Evolutionary conservation across 2,888 invertebrate genomes (phyloP).

Genomic region (Electrophaes corylata): DNA sequence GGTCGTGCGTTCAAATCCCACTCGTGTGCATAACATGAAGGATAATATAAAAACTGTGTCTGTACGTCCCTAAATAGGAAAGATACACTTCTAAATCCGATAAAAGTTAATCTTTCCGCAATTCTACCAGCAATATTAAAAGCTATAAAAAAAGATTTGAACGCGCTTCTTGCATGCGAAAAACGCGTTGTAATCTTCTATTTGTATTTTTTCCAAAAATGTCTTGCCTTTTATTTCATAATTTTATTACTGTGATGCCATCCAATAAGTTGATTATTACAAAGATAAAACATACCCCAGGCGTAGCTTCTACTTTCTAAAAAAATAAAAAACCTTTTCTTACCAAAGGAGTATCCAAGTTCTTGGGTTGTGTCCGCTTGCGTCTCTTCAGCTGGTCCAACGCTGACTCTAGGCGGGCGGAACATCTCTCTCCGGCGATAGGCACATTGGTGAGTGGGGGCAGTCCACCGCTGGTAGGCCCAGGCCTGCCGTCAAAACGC

Average conservation of each 20-base stretch:
- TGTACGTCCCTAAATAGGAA: too few relatives aligned
- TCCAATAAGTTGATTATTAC: too few relatives aligned
- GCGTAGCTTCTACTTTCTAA: too few relatives aligned
- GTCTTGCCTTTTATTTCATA: neutral
- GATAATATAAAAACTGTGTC: too few relatives aligned
- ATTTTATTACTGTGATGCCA: too few relatives aligned
- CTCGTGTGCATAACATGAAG: too few relatives aligned
- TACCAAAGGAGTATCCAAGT: conserved; percentile 73
- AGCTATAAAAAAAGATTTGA: conserved; percentile 14
- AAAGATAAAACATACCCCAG: too few relatives aligned
- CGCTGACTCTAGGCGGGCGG: conserved; percentile 87
- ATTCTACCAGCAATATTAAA: too few relatives aligned
- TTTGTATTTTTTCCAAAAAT: neutral
- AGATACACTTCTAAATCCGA: neutral
- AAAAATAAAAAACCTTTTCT: conserved; percentile 18
- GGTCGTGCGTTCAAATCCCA: too few relatives aligned
- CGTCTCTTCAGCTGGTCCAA: conserved; percentile 86
- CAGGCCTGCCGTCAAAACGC: conserved; percentile 68
- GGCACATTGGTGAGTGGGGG: conserved; percentile 69
- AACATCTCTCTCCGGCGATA: conserved; percentile 83
- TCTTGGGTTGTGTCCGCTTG: conserved; percentile 82
- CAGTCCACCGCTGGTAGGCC: conserved; percentile 52
- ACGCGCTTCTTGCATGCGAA: conserved; percentile 10
- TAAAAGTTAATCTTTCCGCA: too few relatives aligned
- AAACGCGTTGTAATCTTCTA: conserved; percentile 3